Evolutionary conservation across 1,140 invertebrate genomes (phyloP).

Genomic region (Vanessa atalanta): DNA sequence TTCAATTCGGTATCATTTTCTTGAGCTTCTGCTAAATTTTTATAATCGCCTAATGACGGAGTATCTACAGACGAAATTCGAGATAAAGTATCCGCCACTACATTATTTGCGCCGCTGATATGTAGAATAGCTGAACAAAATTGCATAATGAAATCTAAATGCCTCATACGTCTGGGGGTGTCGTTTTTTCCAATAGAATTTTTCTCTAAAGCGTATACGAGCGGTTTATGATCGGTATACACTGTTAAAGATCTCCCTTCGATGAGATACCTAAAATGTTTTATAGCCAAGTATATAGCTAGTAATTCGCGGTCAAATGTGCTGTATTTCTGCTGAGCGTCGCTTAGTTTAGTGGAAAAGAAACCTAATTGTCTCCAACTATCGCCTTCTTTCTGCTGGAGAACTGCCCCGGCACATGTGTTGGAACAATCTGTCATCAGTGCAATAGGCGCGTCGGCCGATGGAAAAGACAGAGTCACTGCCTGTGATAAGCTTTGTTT

Average conservation of each 20-base stretch:
- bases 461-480: too few species aligned
- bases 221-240: constrained; percentile 14
- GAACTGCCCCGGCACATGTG: too few species aligned
- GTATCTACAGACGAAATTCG: constrained; percentile 27
- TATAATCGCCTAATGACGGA: constrained; percentile 30
- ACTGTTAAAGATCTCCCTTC: constrained; percentile 32
- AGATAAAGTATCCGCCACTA: constrained; percentile 29
- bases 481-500: too few species aligned
- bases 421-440: too few species aligned
- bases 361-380: too few species aligned
- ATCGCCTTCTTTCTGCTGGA: too few species aligned
- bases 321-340: too few species aligned
- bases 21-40: constrained; percentile 24
- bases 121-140: constrained; percentile 30
- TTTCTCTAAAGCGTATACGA: constrained; percentile 33
- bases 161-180: constrained; percentile 23
- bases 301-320: too few species aligned
- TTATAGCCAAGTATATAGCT: too few species aligned
- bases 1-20: constrained; percentile 33
- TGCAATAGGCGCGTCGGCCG: too few species aligned
- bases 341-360: too few species aligned
- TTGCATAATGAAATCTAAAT: constrained; percentile 25
- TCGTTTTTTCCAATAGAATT: constrained; percentile 22
- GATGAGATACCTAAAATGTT: constrained; percentile 11
- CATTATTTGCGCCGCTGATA: constrained; percentile 25